Evolutionary conservation across 2,888 invertebrate species (phyloP), one percentile per base, ranked within the genome.

Genomic region (Ophioninae sp.): DNA sequence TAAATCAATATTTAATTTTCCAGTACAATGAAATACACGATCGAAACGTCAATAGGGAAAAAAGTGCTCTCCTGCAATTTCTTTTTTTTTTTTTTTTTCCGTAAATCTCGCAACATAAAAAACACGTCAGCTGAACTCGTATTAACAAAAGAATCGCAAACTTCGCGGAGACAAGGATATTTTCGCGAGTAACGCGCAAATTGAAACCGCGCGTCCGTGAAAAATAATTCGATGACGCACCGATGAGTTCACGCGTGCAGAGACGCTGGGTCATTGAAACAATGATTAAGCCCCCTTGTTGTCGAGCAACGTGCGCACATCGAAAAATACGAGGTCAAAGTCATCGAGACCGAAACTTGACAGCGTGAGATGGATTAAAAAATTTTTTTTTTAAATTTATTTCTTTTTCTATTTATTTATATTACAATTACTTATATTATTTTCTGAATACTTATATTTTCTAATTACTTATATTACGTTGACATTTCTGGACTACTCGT

Each of bases 271-370:
- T 79, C 82, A 62, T 74, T 68, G 73, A 59, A 69, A 74, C 64
- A 57, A 56, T 20, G 41, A 76, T 75, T 44, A 75, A 21, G 62
- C 41, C 64, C 64, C 30, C 30, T 72, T 39, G 39, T 20, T 72
- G 59, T 23, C 69, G 37, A 44, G 69, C 23, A 30, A n/a, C 20
- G 23, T 20, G 41, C 10, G 30, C 8, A 39, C 39, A 64, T 23
- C 44, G 37, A 20, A 21, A 10, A 44, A 65, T 73, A 41, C 72
- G 68, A 81, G 81, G 81, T 81, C 68, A 77, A 73, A 81, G 62
- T 78, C 77, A 81, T 81, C 73, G 68, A 23, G 39, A 44, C 77
- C 20, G 30, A 39, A 13, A 39, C 21, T 30, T 50, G 41, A 21
- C 6, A 44, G 44, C 37, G n/a, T 39, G 41, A 21, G 59, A 56